Conservation (phyloP, 2,797 vertebrate genomes). For the Cheirogaleus major region DNA sequence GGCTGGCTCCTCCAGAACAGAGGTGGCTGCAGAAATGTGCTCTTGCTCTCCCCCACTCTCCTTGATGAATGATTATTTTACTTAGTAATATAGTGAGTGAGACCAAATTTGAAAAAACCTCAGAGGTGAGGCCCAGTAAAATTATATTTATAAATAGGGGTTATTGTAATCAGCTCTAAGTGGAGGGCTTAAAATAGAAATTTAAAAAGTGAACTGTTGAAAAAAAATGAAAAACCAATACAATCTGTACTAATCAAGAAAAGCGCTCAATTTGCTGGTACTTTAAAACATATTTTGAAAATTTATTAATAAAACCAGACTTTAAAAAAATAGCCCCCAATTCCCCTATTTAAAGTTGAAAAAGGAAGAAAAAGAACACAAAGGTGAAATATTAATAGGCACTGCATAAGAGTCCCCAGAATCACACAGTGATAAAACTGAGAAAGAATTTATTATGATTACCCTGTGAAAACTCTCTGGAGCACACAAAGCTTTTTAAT, state of each 20-base stretch:
- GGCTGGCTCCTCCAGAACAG: not conserved
- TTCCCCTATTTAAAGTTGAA: not conserved
- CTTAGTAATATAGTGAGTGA: conserved; percentile 7
- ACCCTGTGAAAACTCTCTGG: not conserved
- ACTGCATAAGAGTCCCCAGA: not conserved
- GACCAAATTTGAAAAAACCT: conserved; percentile 32
- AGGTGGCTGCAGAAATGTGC: conserved; percentile 16
- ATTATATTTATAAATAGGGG: not conserved
- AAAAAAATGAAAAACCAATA: not conserved
- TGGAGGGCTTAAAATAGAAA: not conserved
- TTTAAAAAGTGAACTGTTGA: not conserved
- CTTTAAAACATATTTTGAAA: conserved; percentile 19
- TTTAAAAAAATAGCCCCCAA: not conserved
- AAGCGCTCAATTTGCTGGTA: not conserved
- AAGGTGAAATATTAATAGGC: not conserved
- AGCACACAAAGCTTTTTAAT: not conserved
- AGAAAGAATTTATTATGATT: not conserved
- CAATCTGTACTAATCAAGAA: not conserved
- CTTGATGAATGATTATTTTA: conserved; percentile 54
- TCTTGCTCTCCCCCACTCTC: not conserved
- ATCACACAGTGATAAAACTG: not conserved
- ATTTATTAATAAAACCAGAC: not conserved
- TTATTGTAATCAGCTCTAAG: not conserved
- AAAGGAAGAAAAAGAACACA: not conserved
- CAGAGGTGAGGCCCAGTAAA: not conserved